A percentile compares a stretch with the other conserved stretches of the same genome.
phyloP scores from a whole-genome alignment of 2,888 invertebrate genomes.

The Sipha maydis region DNA sequence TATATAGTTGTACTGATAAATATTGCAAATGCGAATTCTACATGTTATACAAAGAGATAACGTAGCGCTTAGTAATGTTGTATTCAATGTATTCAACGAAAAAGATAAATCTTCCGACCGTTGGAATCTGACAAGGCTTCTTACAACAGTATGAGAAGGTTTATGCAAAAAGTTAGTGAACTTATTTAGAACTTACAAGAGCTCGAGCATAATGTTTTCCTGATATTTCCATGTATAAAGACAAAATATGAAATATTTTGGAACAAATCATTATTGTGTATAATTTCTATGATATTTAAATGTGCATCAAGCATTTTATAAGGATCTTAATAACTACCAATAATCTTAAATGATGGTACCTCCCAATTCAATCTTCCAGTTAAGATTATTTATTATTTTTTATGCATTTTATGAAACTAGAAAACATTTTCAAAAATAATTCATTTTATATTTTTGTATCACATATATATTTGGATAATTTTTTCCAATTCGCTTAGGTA shows the following conservation, averaged over 20 bases:
- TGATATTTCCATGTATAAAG: background rate
- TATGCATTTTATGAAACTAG: too few relatives aligned
- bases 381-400: background rate
- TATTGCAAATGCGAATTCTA: background rate
- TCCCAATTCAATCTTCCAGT: background rate
- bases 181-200: background rate
- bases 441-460: too few relatives aligned
- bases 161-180: background rate
- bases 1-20: background rate
- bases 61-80: background rate
- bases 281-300: background rate
- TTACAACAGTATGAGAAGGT: background rate
- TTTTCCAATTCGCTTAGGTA: too few relatives aligned
- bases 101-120: background rate
- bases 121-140: background rate
- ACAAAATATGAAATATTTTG: background rate
- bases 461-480: too few relatives aligned
- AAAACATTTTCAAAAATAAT: too few relatives aligned
- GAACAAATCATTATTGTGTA: background rate
- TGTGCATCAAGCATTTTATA: background rate
- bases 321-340: background rate
- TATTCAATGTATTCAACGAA: background rate
- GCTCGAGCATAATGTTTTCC: background rate
- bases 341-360: background rate
- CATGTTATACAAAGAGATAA: background rate